These are phyloP conservation scores for Leucosticte australis DNA, from an alignment of 2,113 vertebrate species.

Conservation along the genomic window DNA sequence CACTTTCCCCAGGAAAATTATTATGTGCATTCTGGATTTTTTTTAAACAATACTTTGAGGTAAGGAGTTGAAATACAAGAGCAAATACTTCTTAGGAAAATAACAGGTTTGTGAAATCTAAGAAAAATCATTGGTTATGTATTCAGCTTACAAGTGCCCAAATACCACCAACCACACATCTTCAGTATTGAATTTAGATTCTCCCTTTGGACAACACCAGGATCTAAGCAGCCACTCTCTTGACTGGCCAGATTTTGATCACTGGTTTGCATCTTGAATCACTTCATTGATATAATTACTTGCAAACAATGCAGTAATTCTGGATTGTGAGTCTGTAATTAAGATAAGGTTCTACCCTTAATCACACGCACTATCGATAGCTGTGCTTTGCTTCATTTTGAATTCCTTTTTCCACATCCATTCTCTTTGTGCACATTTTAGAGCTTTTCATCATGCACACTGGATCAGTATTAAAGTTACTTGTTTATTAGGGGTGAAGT, in stretches of 20 bases:
- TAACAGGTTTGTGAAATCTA: not conserved
- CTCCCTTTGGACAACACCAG: not conserved
- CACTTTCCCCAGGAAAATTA: not conserved
- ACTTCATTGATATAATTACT: constrained; percentile 51
- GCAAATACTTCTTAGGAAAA: not conserved
- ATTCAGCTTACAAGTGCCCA: not conserved
- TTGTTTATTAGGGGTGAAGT: not conserved
- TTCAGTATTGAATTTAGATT: not conserved
- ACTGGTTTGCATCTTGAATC: constrained; percentile 24
- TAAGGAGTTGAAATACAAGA: not conserved
- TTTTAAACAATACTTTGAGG: not conserved
- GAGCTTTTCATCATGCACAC: not conserved
- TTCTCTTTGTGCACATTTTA: not conserved
- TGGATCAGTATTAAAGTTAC: not conserved
- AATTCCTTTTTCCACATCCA: not conserved
- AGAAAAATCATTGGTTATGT: not conserved
- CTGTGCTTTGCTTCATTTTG: not conserved
- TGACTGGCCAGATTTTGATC: not conserved
- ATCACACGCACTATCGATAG: not conserved
- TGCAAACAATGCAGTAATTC: constrained; percentile 39
- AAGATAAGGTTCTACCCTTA: constrained; percentile 43
- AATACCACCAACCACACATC: not conserved
- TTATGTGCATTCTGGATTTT: accelerated
- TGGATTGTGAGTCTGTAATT: constrained; percentile 40
- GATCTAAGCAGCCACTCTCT: not conserved